Conservation (phyloP, 2,888 invertebrate genomes). For the Apamea crenata region DNA sequence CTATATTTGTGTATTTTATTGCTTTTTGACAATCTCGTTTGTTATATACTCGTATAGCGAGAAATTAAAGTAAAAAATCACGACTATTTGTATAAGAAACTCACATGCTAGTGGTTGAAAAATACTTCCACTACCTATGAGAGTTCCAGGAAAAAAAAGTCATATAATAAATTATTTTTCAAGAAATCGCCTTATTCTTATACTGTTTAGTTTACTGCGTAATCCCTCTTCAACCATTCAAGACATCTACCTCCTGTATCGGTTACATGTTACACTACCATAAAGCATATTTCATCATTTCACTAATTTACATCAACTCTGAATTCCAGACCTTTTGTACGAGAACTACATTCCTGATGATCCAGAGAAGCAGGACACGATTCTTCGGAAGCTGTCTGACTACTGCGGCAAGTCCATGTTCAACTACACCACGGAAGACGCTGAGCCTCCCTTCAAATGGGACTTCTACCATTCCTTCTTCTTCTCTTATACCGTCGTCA, state of each 20-base stretch:
- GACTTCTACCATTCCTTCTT: slow-evolving; percentile 97
- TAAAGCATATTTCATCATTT: neutral
- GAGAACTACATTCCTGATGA: slow-evolving; percentile 90
- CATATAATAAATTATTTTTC: neutral
- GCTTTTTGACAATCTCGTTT: slow-evolving; percentile 53
- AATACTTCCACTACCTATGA: neutral
- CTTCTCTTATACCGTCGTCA: slow-evolving; percentile 97
- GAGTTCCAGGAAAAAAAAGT: neutral
- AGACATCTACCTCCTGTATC: neutral
- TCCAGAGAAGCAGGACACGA: slow-evolving; percentile 89
- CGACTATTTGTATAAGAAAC: slow-evolving; percentile 42
- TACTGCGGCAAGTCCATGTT: slow-evolving; percentile 95
- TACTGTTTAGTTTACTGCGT: too few species aligned
- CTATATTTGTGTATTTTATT: slow-evolving; percentile 50
- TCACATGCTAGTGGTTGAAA: neutral
- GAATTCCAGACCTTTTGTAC: slow-evolving; percentile 91
- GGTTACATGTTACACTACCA: neutral
- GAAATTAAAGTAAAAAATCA: slow-evolving; percentile 59
- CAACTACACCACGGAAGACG: slow-evolving; percentile 91
- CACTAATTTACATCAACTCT: slow-evolving; percentile 1
- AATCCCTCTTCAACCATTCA: neutral
- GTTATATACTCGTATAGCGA: slow-evolving; percentile 49
- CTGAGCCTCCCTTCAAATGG: slow-evolving; percentile 93
- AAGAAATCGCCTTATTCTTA: neutral
- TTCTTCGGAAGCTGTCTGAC: slow-evolving; percentile 91